Conservation (phyloP, 2,113 vertebrate genomes). For the Leuciscus idus region DNA sequence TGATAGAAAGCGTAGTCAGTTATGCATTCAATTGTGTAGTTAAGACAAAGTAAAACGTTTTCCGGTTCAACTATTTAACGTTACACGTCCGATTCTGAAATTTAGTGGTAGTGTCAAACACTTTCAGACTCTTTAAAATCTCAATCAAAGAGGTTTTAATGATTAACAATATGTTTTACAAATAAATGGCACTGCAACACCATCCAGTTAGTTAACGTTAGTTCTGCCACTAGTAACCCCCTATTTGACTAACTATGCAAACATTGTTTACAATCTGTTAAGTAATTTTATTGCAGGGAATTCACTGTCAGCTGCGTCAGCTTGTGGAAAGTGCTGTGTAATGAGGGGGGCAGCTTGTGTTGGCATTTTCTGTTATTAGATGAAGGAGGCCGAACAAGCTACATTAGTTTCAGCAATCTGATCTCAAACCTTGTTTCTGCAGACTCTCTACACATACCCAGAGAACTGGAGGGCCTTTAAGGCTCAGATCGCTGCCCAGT, state of each 20-base stretch:
- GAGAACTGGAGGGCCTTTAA: conserved; percentile 97
- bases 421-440: neutral
- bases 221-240: neutral
- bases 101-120: neutral
- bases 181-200: neutral
- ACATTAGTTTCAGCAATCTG: neutral
- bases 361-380: neutral
- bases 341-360: neutral
- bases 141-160: neutral
- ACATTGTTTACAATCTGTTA: neutral
- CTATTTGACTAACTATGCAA: neutral
- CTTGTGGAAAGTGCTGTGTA: conserved; percentile 23
- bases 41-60: too few species aligned
- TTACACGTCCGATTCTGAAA: neutral
- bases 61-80: too few species aligned
- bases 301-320: neutral
- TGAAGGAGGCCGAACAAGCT: neutral
- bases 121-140: neutral
- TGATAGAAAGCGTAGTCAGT: neutral
- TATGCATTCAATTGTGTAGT: neutral
- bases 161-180: neutral
- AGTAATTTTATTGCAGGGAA: neutral
- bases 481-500: conserved; percentile 91
- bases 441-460: conserved; percentile 94
- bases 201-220: neutral